Base-by-base conservation (phyloP, 2,888 invertebrate species). In the Ashinkailepas kermadecensis region DNA sequence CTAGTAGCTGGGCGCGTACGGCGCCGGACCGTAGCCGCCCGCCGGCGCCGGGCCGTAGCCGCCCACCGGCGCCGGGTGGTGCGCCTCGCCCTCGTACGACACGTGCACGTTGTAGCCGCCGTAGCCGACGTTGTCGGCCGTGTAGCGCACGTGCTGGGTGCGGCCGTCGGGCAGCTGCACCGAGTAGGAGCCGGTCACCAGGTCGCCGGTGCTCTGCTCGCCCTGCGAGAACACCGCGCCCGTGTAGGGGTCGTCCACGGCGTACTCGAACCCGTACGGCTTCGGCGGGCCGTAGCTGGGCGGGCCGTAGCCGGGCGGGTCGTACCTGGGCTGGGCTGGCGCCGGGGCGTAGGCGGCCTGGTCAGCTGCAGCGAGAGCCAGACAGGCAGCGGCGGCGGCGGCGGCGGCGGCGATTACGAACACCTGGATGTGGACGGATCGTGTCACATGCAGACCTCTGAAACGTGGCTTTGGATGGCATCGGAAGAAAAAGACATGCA, bases 231-330 rank as follows among this genome's bases (percentile, higher is more conserved):
- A 67, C 67, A 13, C 67, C 67, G 67, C 12, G 67, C 67, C 67
- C 67, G 67, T 67, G 67, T 67, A 67, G 13, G 10, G 67, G 67
- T 67, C 67, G 13, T n/a, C 1, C 13, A 67, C 67, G n/a, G 25
- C 67, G 67, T 67, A 67, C 25, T 67, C 67, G 67, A 67, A 67
- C 9, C 12, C 67, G 67, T 67, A 67, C 13, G 67, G 67, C 25
- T 11, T 0, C 25, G 11, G 25, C n/a, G 8, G 9, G 65, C 8
- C n/a, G 23, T 25, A 8, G 67, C 13, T 25, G 67, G 65, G 23
- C 65, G 65, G 2, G 65, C 8, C 65, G 23, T 65, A 23, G 23
- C 65, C 23, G 23, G 23, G 65, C 8, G 23, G 65, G 23, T n/a
- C 7, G n/a, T 15, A 18, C 13, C 18, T 21, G 62, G 62, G 8